These are phyloP conservation scores for Papilio aristodemus DNA, from an alignment of 1,140 invertebrate species.

Conservation along the genomic window DNA sequence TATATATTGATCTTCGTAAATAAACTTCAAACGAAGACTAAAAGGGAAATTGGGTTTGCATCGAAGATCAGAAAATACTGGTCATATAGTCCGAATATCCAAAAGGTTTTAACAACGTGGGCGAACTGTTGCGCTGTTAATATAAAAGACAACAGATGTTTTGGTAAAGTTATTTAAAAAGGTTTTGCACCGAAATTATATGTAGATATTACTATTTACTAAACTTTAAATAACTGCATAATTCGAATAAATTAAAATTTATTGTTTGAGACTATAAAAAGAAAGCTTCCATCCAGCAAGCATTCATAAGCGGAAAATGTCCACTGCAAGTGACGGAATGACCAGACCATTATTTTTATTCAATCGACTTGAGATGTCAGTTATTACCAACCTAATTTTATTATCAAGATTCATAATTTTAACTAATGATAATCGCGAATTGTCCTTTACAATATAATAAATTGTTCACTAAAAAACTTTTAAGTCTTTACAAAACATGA, in stretches of 20 bases:
- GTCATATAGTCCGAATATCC: not conserved
- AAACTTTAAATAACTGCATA: not conserved
- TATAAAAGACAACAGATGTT: slow-evolving; percentile 8
- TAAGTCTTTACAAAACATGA: not conserved
- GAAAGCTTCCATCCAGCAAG: too few relatives aligned
- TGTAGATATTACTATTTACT: not conserved
- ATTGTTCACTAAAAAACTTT: too few relatives aligned
- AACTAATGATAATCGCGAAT: too few relatives aligned
- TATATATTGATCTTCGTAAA: slow-evolving; percentile 35
- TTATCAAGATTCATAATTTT: too few relatives aligned
- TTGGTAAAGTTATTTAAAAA: not conserved
- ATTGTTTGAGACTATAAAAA: too few relatives aligned
- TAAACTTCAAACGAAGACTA: not conserved
- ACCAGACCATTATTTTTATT: too few relatives aligned
- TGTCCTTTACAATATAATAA: not conserved
- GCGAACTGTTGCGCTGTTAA: slow-evolving; percentile 6
- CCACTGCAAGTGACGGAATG: too few relatives aligned
- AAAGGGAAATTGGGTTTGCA: not conserved
- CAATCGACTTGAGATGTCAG: too few relatives aligned
- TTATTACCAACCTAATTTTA: too few relatives aligned
- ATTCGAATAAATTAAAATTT: too few relatives aligned
- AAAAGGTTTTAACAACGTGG: slow-evolving; percentile 16
- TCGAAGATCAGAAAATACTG: slow-evolving; percentile 17
- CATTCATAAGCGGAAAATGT: too few relatives aligned
- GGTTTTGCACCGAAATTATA: not conserved